Evolutionary conservation across 2,888 invertebrate genomes (phyloP), one percentile per base, ranked within the genome.

Genomic region (Plebejus melissa): DNA sequence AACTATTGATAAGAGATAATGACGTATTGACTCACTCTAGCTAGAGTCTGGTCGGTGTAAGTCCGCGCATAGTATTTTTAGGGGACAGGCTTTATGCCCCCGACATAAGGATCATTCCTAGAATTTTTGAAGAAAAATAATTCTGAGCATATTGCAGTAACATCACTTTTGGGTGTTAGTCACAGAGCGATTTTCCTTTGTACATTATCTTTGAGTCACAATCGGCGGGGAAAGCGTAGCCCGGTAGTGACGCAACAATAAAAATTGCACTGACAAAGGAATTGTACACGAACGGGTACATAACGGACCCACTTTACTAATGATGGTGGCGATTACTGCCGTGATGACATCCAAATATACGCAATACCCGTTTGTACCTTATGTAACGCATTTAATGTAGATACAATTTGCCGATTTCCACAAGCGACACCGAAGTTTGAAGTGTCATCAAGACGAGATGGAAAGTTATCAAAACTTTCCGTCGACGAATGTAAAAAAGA

Each of bases 221-320:
- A 87, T 86, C 89, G 86, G 87, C 84, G 86, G 90, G 89, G 93
- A 93, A 93, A 93, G 93, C 88, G 84, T 84, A 87, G 84, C 85
- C 86, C 85, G 86, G 85, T 82, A 76, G 85, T 91, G 92, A 91
- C 87, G 91, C 88, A 92, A 92, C 90, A 89, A 90, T 92, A 87
- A 90, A 91, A 90, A 89, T 87, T 88, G 85, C 85, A 83, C 82
- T 85, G 89, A 93, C 93, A 93, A 93, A 92, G 91, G 89, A 92
- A 91, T 92, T 89, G 87, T 83, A 80, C 81, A 71, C 81, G 82
- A 82, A 80, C 83, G 85, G 85, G 86, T 84, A 87, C 82, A 80
- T 76, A 32, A 76, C 46, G 85, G 86, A 84, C 83, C 82, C 82
- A 84, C 85, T 84, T 83, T 74, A 41, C 77, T 80, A 79, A 80